These are phyloP conservation scores for Crocuta crocuta DNA, from an alignment of 2,113 vertebrate species.

Conservation along the genomic window DNA sequence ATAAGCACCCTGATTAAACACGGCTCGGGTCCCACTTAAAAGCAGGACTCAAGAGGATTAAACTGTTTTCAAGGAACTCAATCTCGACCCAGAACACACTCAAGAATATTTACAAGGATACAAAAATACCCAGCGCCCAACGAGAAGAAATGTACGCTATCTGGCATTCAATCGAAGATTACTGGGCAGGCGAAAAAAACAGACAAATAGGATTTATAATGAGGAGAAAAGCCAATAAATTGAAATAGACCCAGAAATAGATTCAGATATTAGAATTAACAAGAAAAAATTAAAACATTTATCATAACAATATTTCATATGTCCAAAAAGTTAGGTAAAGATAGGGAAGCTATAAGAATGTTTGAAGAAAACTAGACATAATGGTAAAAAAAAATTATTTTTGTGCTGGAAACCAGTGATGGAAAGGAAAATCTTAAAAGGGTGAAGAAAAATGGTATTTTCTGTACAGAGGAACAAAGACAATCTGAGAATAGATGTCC, in stretches of 20 bases:
- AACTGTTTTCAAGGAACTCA: background rate
- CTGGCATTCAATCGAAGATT: background rate
- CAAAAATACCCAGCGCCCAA: background rate
- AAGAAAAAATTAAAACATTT: background rate
- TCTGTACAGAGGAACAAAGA: fast-evolving
- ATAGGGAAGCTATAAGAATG: background rate
- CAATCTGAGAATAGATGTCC: fast-evolving
- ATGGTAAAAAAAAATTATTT: background rate
- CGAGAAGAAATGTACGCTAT: background rate
- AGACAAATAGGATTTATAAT: background rate
- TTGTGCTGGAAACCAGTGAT: fast-evolving
- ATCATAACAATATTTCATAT: background rate
- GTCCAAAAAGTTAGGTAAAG: background rate
- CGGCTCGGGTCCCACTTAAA: background rate
- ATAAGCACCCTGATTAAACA: fast-evolving
- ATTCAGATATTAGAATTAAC: background rate
- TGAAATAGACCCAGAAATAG: background rate
- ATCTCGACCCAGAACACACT: background rate
- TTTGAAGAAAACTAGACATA: background rate
- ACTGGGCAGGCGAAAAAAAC: background rate
- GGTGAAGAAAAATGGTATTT: background rate
- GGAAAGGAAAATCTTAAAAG: fast-evolving
- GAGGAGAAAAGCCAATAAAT: background rate
- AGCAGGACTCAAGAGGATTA: background rate
- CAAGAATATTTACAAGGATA: too few relatives aligned